Evolutionary conservation across 2,113 vertebrate species (phyloP).

Genomic region (Lepisosteus oculatus): DNA sequence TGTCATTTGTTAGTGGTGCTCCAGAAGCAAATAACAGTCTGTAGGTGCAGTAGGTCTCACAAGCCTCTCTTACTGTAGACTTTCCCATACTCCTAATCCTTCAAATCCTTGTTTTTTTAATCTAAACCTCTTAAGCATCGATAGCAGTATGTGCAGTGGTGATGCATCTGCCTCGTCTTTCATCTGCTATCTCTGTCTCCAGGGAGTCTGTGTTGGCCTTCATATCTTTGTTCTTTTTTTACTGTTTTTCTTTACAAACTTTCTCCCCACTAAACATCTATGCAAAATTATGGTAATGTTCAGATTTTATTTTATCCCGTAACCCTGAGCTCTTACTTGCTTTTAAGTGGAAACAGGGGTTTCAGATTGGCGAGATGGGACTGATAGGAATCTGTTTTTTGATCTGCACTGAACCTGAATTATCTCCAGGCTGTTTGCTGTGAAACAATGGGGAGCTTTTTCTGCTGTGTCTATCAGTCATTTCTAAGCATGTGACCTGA

Average conservation of each 20-base stretch:
- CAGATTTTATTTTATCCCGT: slow-evolving; percentile 8
- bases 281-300: slow-evolving; percentile 13
- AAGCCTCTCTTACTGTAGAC: too few relatives aligned
- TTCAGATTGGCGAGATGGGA: neutral
- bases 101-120: neutral
- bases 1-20: too few relatives aligned
- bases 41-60: too few relatives aligned
- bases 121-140: neutral
- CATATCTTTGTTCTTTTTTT: neutral
- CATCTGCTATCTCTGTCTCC: slow-evolving; percentile 15
- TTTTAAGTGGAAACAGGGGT: neutral
- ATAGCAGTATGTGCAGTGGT: neutral
- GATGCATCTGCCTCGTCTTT: slow-evolving; percentile 7
- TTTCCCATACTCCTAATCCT: too few relatives aligned
- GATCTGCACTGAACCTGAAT: neutral
- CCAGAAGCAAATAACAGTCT: too few relatives aligned
- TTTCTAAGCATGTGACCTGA: neutral
- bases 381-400: neutral
- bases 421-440: neutral
- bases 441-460: slow-evolving; percentile 10
- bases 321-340: neutral
- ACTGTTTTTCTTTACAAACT: slow-evolving; percentile 13
- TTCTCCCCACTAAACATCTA: neutral
- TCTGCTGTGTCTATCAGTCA: neutral
- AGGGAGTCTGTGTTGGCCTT: neutral